Percentiles rank a stretch among this genome's conserved stretches.
These are phyloP conservation scores for Drosophila aff. DNA, from an alignment of 1,140 invertebrate species.

Conservation along the genomic window DNA sequence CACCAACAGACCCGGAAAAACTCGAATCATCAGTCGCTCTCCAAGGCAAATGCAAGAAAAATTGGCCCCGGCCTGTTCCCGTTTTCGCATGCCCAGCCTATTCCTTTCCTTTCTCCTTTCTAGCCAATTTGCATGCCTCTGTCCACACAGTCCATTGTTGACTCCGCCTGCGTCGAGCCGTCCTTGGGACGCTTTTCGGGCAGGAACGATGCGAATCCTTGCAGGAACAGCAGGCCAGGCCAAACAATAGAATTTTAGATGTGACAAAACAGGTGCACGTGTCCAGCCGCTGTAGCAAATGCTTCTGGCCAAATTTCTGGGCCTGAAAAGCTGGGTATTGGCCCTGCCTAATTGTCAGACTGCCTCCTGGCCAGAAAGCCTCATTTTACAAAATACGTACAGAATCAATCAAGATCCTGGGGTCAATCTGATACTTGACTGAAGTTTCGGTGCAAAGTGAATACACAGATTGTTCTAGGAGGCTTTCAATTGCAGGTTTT, in stretches of 20 bases:
- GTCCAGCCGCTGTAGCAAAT: conserved; percentile 29
- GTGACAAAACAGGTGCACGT: conserved; percentile 67
- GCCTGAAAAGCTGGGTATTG: conserved; percentile 16
- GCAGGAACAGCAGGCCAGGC: conserved; percentile 19
- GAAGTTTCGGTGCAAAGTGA: background rate
- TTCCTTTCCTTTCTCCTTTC: conserved; percentile 3
- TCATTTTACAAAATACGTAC: conserved; percentile 22
- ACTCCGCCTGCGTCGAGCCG: conserved; percentile 30
- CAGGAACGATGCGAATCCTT: conserved; percentile 48
- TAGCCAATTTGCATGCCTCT: conserved; percentile 57
- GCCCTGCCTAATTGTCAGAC: conserved; percentile 40
- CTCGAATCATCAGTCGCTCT: conserved; percentile 26
- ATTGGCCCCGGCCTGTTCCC: conserved; percentile 43
- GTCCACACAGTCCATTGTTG: conserved; percentile 50
- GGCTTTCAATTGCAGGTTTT: background rate
- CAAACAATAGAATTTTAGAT: conserved; percentile 80
- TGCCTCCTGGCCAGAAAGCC: conserved; percentile 5
- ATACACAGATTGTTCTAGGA: background rate
- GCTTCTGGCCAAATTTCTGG: conserved; percentile 13
- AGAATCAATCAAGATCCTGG: conserved; percentile 33
- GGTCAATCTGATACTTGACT: conserved; percentile 22
- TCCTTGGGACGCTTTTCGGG: conserved; percentile 50
- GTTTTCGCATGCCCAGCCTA: background rate
- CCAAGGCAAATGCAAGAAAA: conserved; percentile 57
- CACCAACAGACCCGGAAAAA: conserved; percentile 37